A percentile compares a stretch with the other conserved stretches of the same genome.
Conservation (phyloP, 1,140 invertebrate species). For the Drosophila athabasca region DNA sequence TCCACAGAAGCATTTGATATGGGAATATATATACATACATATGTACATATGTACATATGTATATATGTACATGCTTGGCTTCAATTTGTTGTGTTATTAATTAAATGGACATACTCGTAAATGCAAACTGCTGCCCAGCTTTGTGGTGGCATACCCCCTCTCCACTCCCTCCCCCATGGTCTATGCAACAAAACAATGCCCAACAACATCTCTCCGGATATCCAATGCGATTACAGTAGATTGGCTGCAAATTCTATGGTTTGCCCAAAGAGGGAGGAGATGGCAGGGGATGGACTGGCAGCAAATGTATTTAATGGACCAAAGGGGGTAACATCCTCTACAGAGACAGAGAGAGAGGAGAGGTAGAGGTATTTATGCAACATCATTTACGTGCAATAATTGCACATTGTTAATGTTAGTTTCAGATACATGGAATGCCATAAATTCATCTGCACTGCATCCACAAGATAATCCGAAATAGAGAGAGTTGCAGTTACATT, state of each 20-base stretch:
- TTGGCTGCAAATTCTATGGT: constrained; percentile 14
- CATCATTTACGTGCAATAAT: constrained; percentile 65
- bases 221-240: constrained; percentile 10
- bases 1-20: too few species aligned
- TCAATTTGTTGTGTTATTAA: constrained; percentile 64
- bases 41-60: not conserved
- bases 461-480: constrained; percentile 1
- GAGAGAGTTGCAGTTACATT: not conserved
- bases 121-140: constrained; percentile 55
- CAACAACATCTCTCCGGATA: constrained; percentile 46
- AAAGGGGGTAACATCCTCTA: constrained; percentile 8
- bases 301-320: constrained; percentile 37
- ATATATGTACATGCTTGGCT: constrained; percentile 17
- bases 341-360: not conserved
- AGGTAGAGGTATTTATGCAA: constrained; percentile 50
- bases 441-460: constrained; percentile 22
- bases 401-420: constrained; percentile 35
- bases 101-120: constrained; percentile 57
- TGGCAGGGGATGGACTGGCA: constrained; percentile 14
- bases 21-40: too few species aligned
- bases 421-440: constrained; percentile 9
- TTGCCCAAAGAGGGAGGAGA: not conserved
- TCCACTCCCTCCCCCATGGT: not conserved
- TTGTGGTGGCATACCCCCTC: constrained; percentile 13
- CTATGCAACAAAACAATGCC: constrained; percentile 15